Percentiles rank a stretch among this genome's conserved stretches.
phyloP scores from a whole-genome alignment of 35 echinoderm and acorn worm genomes.

The Acanthaster planci region DNA sequence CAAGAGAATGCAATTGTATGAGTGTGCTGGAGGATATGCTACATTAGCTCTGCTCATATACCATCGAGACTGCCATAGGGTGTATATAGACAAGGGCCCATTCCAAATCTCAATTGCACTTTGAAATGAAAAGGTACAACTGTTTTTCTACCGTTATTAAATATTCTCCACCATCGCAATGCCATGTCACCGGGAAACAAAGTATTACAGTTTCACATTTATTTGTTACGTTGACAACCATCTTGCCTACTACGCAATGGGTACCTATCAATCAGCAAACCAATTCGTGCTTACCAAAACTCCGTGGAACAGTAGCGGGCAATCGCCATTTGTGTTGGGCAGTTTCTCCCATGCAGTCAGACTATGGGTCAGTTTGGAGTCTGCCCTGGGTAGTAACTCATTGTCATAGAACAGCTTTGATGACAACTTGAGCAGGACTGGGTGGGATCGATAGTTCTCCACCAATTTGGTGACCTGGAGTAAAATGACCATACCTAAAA shows the following conservation, averaged over 20 bases:
- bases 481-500: too few relatives aligned
- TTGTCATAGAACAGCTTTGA: constrained; percentile 88
- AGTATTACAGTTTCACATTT: too few relatives aligned
- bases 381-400: constrained; percentile 73
- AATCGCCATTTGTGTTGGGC: constrained; percentile 66
- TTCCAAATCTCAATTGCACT: too few relatives aligned
- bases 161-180: not conserved
- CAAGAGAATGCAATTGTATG: not conserved
- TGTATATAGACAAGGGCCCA: too few relatives aligned
- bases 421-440: constrained; percentile 63
- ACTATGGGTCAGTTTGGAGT: constrained; percentile 44
- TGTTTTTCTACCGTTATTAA: too few relatives aligned
- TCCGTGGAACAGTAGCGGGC: constrained; percentile 88
- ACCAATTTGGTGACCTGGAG: constrained; percentile 86
- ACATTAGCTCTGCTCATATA: too few relatives aligned
- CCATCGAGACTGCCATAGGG: too few relatives aligned
- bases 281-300: constrained; percentile 54
- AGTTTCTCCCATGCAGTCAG: constrained; percentile 67
- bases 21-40: too few relatives aligned
- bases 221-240: too few relatives aligned
- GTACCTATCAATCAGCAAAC: too few relatives aligned
- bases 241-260: not conserved
- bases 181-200: not conserved
- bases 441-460: constrained; percentile 93
- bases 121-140: too few relatives aligned